Base-by-base conservation (phyloP, 2,888 invertebrate species). In the Sesia bembeciformis region DNA sequence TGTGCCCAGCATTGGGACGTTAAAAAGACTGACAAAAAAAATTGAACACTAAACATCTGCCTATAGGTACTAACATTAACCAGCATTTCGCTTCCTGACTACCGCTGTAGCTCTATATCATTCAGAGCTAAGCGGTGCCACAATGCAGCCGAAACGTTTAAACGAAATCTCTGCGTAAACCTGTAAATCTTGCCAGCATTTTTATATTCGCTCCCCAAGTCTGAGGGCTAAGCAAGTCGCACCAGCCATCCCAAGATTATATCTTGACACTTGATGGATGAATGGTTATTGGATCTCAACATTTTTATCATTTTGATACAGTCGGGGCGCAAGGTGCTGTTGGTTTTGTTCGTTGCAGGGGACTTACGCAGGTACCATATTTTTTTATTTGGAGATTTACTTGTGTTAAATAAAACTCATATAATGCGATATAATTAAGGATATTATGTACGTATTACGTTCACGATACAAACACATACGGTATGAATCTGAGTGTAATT, bases 191-290 rank as follows among this genome's bases (percentile, higher is more conserved):
- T 83, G 69, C 75, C 78, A 77, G 77, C 85, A 85, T 87, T 87
- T 88, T 87, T 88, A 87, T 87, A 85, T 87, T 84, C 86, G 72
- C 74, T 74, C 78, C 81, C 76, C 79, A 72, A 72, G 76, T 67
- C 67, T 68, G 76, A 65, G 78, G 81, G 84, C 84, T 86, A 84
- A 88, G 88, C 84, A 84, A 80, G 83, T 83, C 72, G 76, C 75
- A 71, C 84, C 84, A 80, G 72, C 85, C 87, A 83, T 84, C 83
- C 87, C 84, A 79, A 91, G 92, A 92, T 92, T 92, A 91, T 91
- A 90, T 92, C 92, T 91, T 91, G 93, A 93, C 93, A 90, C 90
- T 88, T 93, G 93, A 93, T 93, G 92, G 93, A 93, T 93, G 93
- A 93, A 93, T 93, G 93, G 93, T 92, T 93, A 93, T 93, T 93